Base-by-base conservation (phyloP, 1,140 invertebrate species). In the Ceratitis capitata region DNA sequence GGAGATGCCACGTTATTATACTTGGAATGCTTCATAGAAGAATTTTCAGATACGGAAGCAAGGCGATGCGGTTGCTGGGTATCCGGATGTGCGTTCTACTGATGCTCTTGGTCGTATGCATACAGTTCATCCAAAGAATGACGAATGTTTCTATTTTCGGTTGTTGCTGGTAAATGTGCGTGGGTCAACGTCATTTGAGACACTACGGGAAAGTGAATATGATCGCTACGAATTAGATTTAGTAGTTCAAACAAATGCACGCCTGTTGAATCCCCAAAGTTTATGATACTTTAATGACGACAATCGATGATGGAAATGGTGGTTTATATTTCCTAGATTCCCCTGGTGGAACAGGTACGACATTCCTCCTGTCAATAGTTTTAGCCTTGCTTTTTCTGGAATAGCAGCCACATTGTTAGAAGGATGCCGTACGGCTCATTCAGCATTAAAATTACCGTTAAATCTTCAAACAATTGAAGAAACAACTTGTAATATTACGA, bases 391-490 rank as follows among this genome's bases (percentile, higher is more conserved):
- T 16, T 51, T 89, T 16, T 90, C n/a, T n/a, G n/a, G n/a, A n/a
- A n/a, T n/a, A n/a, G n/a, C n/a, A n/a, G n/a, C n/a, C n/a, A n/a
- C n/a, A n/a, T n/a, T n/a, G n/a, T n/a, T n/a, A n/a, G n/a, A n/a
- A n/a, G n/a, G n/a, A n/a, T n/a, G n/a, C n/a, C 89, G 90, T 88
- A 94, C 93, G 35, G 92, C 92, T 61, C 93, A 94, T 91, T 93
- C 91, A 9, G 89, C 90, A 83, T 92, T 94, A 23, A 85, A 87
- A 82, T 85, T 85, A 49, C 86, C 74, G 56, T 87, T 88, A 56
- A 86, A 83, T 51, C 19, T 74, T 6, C 83, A 86, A 56, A 42
- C 49, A 26, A 82, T n/a, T 64, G 84, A 85, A 39, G 56, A 23
- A 39, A 39, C 78, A 16, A 53, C 78, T 87, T 93, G 91, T 83